These are phyloP conservation scores for Rhodophaea formosa DNA, from an alignment of 2,888 invertebrate species.

Conservation along the genomic window DNA sequence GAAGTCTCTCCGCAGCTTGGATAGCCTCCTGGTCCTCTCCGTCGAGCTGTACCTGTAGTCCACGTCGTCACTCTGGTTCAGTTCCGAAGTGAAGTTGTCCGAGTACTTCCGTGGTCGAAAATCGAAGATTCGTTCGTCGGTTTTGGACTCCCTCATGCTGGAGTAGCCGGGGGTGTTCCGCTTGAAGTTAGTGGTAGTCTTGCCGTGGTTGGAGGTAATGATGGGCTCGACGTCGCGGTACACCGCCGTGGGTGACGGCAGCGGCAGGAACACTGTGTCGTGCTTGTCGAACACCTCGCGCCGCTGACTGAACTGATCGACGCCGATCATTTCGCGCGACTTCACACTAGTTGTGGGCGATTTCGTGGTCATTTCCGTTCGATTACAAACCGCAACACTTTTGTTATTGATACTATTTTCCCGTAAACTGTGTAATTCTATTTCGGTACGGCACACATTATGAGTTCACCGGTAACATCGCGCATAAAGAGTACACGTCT, in stretches of 20 bases:
- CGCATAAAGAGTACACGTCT: conserved; percentile 63
- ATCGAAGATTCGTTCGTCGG: conserved; percentile 60
- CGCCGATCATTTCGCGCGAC: conserved; percentile 76
- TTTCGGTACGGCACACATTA: conserved; percentile 75
- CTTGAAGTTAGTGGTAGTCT: conserved; percentile 70
- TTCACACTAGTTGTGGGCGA: conserved; percentile 74
- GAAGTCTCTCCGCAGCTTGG: conserved; percentile 69
- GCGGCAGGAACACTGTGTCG: conserved; percentile 74
- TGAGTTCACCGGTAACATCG: conserved; percentile 78
- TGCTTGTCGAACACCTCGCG: conserved; percentile 77
- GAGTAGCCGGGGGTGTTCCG: conserved; percentile 68
- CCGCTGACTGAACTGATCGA: conserved; percentile 75
- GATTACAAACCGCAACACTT: conserved; percentile 78
- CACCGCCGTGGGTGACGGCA: conserved; percentile 56
- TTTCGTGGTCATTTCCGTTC: conserved; percentile 75
- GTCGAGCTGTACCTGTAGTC: conserved; percentile 71
- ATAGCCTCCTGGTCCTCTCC: conserved; percentile 67
- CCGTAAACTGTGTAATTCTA: conserved; percentile 76
- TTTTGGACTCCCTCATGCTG: conserved; percentile 71
- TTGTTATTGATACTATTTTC: conserved; percentile 78
- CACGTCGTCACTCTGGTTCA: conserved; percentile 70
- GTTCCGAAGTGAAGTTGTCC: conserved; percentile 70
- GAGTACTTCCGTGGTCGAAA: conserved; percentile 73
- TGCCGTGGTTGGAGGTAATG: conserved; percentile 71
- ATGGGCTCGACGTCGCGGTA: conserved; percentile 64